phyloP scores from a whole-genome alignment of 2,113 vertebrate genomes.

The Cisticola juncidis region DNA sequence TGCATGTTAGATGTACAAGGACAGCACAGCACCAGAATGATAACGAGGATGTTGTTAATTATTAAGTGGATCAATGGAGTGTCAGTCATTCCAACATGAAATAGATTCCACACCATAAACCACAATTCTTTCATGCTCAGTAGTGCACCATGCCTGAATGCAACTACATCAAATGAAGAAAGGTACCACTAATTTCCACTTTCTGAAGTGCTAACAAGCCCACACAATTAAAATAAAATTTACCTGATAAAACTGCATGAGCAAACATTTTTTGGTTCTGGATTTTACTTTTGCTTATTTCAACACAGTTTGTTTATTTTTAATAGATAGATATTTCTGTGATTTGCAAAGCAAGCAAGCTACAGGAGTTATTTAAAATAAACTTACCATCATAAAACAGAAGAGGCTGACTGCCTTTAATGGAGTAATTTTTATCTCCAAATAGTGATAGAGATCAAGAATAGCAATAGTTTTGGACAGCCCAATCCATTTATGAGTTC shows the following conservation, averaged over 20 bases:
- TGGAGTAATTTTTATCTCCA: background rate
- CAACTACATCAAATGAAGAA: slow-evolving; percentile 8
- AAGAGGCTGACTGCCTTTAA: background rate
- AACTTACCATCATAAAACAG: background rate
- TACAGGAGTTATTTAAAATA: background rate
- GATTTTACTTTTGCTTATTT: slow-evolving; percentile 8
- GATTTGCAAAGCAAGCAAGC: background rate
- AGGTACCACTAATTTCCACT: background rate
- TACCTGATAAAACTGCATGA: background rate
- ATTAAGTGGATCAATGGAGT: slow-evolving; percentile 2
- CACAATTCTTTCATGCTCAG: slow-evolving; percentile 25
- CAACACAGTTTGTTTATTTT: background rate
- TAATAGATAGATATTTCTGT: background rate
- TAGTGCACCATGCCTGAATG: background rate
- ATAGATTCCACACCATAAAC: slow-evolving; percentile 15
- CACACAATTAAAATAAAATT: background rate
- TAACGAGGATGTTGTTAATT: slow-evolving; percentile 2
- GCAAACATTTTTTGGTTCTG: background rate
- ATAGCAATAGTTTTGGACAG: background rate
- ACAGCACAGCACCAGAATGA: background rate
- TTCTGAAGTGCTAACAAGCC: background rate
- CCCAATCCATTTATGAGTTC: background rate
- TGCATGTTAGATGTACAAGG: background rate
- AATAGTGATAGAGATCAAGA: background rate
- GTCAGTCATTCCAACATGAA: slow-evolving; percentile 22